phyloP scores from a whole-genome alignment of 2,797 vertebrate genomes.

The Enteromius mattozi region DNA sequence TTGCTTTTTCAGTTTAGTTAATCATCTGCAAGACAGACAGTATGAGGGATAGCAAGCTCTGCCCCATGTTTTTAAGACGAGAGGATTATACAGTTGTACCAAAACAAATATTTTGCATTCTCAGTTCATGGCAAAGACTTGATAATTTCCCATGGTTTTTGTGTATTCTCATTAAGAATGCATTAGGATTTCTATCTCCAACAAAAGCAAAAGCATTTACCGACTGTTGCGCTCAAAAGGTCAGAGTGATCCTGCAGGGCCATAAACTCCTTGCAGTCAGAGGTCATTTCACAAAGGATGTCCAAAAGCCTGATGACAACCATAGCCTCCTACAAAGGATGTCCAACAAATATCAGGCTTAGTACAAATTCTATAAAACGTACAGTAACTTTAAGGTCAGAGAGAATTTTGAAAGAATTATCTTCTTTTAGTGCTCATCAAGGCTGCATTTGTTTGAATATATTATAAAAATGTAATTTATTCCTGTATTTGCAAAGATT shows the following conservation, averaged over 20 bases:
- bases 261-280: constrained; percentile 79
- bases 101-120: constrained; percentile 54
- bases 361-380: not conserved
- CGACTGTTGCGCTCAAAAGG: constrained; percentile 83
- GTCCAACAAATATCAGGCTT: constrained; percentile 34
- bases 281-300: constrained; percentile 92
- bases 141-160: constrained; percentile 11
- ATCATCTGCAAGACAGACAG: constrained; percentile 2
- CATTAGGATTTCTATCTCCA: constrained; percentile 40
- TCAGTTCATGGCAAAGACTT: constrained; percentile 24
- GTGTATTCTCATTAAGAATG: constrained; percentile 39
- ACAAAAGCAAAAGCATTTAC: constrained; percentile 75
- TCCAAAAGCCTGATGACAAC: constrained; percentile 88
- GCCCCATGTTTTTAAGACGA: not conserved
- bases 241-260: constrained; percentile 85
- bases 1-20: constrained; percentile 20
- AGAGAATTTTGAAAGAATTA: not conserved
- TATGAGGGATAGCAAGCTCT: constrained; percentile 8
- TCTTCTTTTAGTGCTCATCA: not conserved
- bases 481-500: not conserved
- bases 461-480: not conserved
- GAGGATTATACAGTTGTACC: constrained; percentile 32
- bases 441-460: not conserved
- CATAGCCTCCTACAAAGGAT: constrained; percentile 81
- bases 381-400: not conserved